phyloP scores from a whole-genome alignment of 2,113 vertebrate species.

The human (Homo sapiens) region GRCh38 chr2:59695501-59696000 shows the following conservation, averaged over 20 bases:
- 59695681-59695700: background rate
- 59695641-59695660: background rate
- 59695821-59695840: conserved; percentile 8
- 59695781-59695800: background rate
- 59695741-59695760: conserved; percentile 15
- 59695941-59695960: background rate
- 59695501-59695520: background rate
- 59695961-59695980: background rate
- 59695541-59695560: conserved; percentile 9
- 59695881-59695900: background rate
- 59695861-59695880: background rate
- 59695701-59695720: background rate
- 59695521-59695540: background rate
- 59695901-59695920: background rate
- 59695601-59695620: background rate
- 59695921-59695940: background rate
- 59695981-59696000: background rate
- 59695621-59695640: background rate
- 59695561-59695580: background rate
- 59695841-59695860: background rate
- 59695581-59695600: background rate
- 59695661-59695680: background rate
- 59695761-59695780: conserved; percentile 18
- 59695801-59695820: background rate
- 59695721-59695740: background rate